phyloP scores from a whole-genome alignment of 2,797 vertebrate genomes.

The Channa striata region DNA sequence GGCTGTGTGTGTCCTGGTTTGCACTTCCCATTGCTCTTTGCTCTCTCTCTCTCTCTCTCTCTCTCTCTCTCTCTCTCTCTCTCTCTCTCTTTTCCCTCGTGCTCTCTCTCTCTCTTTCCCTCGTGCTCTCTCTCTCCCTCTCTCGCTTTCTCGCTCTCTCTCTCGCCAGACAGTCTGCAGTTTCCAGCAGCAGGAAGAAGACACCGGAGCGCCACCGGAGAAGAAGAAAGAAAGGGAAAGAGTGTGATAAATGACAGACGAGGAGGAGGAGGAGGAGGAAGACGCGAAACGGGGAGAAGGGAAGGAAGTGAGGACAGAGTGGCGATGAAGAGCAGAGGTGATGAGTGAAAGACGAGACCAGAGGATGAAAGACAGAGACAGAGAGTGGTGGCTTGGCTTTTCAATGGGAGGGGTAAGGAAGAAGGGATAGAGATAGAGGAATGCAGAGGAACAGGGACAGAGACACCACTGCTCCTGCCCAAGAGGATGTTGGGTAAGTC shows the following conservation, averaged over 20 bases:
- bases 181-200: constrained; percentile 74
- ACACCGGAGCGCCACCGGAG: constrained; percentile 56
- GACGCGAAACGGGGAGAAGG: constrained; percentile 32
- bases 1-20: constrained; percentile 84
- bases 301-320: constrained; percentile 54
- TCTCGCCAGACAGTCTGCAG: constrained; percentile 77
- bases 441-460: constrained; percentile 65
- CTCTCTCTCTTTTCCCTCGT: constrained; percentile 26
- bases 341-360: constrained; percentile 60
- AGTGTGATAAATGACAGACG: constrained; percentile 46
- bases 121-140: constrained; percentile 28
- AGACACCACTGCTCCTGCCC: constrained; percentile 54
- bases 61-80: constrained; percentile 31
- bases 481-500: constrained; percentile 74
- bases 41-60: constrained; percentile 39
- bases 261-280: constrained; percentile 23
- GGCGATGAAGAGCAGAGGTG: constrained; percentile 35
- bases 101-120: constrained; percentile 35
- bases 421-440: constrained; percentile 69
- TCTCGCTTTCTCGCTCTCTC: constrained; percentile 29
- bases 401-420: constrained; percentile 56
- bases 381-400: constrained; percentile 35
- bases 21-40: constrained; percentile 72
- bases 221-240: constrained; percentile 52
- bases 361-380: constrained; percentile 27